Evolutionary conservation across 2,113 vertebrate genomes (phyloP).

Genomic region (Lepus timidus): DNA sequence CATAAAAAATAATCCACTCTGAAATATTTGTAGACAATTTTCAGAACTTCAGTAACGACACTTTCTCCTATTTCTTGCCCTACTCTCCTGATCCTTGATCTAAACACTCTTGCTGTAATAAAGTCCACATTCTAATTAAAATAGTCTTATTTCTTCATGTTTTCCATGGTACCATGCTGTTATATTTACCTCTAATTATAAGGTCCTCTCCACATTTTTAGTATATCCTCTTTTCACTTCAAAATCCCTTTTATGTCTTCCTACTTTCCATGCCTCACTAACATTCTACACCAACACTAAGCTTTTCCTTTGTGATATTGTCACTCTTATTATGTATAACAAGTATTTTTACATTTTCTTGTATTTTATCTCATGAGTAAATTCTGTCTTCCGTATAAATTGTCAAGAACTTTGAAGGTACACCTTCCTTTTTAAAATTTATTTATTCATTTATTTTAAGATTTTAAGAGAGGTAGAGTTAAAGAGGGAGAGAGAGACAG

Average conservation of each 20-base stretch:
- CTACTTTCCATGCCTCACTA: not conserved
- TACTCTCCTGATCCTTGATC: not conserved
- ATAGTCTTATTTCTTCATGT: not conserved
- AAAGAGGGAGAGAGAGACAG: no score
- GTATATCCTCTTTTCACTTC: not conserved
- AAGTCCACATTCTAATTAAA: not conserved
- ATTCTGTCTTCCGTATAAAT: not conserved
- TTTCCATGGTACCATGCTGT: not conserved
- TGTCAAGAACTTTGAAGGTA: not conserved
- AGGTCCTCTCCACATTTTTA: not conserved
- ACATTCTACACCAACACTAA: not conserved
- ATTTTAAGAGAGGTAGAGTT: no score
- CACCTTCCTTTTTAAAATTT: not conserved
- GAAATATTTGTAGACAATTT: not conserved
- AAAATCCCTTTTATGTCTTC: not conserved
- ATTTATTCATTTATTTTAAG: no score
- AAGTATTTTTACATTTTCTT: not conserved
- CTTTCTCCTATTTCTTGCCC: not conserved
- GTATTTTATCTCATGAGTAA: not conserved
- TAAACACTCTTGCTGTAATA: not conserved
- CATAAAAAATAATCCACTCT: not conserved
- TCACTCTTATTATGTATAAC: not conserved
- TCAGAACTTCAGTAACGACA: not conserved
- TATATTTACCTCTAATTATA: not conserved
- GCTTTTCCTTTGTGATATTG: conserved; percentile 1